Evolutionary conservation across 1,140 invertebrate genomes (phyloP).

Genomic region (Heliconius eleuchia): DNA sequence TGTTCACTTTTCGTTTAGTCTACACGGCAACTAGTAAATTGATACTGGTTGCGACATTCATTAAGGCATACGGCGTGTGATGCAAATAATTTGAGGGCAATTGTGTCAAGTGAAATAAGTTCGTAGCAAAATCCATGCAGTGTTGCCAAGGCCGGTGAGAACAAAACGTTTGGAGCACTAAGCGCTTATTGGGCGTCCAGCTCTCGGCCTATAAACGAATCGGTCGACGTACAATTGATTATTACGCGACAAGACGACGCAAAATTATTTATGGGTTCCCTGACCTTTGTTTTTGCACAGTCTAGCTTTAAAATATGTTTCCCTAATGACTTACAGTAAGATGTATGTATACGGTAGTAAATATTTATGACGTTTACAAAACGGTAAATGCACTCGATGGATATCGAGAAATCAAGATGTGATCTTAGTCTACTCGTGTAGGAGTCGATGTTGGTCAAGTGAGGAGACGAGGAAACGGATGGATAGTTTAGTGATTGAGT

Average conservation of each 20-base stretch:
- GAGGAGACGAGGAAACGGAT: background rate
- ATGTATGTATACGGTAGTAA: constrained; percentile 31
- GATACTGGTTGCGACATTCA: constrained; percentile 30
- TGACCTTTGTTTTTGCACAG: constrained; percentile 30
- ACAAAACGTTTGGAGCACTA: constrained; percentile 29
- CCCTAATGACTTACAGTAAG: constrained; percentile 19
- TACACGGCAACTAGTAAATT: constrained; percentile 34
- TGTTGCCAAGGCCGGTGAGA: constrained; percentile 49
- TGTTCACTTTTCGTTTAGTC: background rate
- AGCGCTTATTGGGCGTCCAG: constrained; percentile 9
- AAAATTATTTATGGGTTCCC: constrained; percentile 35
- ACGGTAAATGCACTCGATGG: constrained; percentile 34
- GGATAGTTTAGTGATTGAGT: background rate
- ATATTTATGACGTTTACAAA: constrained; percentile 36
- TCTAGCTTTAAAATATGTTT: constrained; percentile 20
- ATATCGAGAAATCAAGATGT: constrained; percentile 37
- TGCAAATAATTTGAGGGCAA: constrained; percentile 50
- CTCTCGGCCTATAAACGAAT: constrained; percentile 28
- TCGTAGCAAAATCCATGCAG: constrained; percentile 51
- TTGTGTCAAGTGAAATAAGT: constrained; percentile 56
- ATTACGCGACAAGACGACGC: constrained; percentile 31
- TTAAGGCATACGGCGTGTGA: constrained; percentile 31
- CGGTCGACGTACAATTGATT: constrained; percentile 33
- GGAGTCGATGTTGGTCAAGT: constrained; percentile 21
- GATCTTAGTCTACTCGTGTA: constrained; percentile 10